phyloP scores from a whole-genome alignment of 2,888 invertebrate species.

The Eudasyphora cyanicolor region DNA sequence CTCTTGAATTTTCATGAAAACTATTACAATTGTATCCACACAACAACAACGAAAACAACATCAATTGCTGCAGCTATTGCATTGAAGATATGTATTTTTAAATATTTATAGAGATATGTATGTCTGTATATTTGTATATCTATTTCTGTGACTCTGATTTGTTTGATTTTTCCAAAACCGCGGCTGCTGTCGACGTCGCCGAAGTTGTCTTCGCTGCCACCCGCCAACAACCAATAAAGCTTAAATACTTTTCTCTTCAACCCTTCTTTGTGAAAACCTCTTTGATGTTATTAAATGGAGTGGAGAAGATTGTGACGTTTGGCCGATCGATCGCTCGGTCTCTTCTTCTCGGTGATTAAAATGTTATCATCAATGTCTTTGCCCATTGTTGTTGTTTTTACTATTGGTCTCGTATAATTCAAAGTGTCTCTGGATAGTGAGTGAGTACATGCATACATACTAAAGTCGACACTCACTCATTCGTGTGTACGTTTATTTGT shows the following conservation, averaged over 20 bases:
- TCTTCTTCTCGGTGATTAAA: constrained; percentile 28
- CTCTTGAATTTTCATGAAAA: not conserved
- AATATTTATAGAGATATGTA: too few species aligned
- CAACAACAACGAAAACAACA: not conserved
- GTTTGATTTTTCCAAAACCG: not conserved
- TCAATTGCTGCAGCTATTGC: too few species aligned
- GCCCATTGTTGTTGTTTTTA: not conserved
- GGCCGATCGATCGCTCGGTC: too few species aligned
- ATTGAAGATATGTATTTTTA: too few species aligned
- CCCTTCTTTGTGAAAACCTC: too few species aligned
- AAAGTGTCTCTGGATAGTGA: too few species aligned
- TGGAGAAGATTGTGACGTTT: too few species aligned
- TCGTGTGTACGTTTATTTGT: not conserved
- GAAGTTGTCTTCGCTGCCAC: too few species aligned
- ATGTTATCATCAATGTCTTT: constrained; percentile 28
- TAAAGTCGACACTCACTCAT: too few species aligned
- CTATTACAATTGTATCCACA: not conserved
- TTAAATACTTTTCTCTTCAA: not conserved
- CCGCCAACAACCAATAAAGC: not conserved
- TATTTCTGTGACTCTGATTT: not conserved
- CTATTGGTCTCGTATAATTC: not conserved
- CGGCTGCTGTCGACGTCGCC: too few species aligned
- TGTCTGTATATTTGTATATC: too few species aligned
- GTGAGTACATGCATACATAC: constrained; percentile 7
- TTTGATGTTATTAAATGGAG: too few species aligned